Percentiles rank a stretch among this genome's conserved stretches.
phyloP scores from a whole-genome alignment of 2,888 invertebrate species.

The Drosophila mettleri region DNA sequence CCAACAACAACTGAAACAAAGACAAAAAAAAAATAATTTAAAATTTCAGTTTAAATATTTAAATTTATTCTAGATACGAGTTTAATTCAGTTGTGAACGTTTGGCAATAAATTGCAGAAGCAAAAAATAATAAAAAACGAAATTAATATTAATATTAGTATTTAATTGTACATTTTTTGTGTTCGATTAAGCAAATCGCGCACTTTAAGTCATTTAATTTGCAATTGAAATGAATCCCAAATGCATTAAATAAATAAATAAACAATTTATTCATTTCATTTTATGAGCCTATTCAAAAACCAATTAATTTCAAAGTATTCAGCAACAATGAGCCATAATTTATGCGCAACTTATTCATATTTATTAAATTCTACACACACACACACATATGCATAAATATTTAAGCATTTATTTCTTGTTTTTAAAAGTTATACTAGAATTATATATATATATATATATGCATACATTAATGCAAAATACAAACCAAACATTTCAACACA shows the following conservation, averaged over 20 bases:
- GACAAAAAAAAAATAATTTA: slow-evolving; percentile 4
- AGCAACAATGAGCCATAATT: slow-evolving; percentile 55
- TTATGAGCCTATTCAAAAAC: slow-evolving; percentile 20
- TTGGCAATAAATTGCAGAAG: slow-evolving; percentile 52
- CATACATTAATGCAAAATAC: slow-evolving; percentile 14
- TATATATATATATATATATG: background rate
- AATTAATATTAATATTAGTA: slow-evolving; percentile 24
- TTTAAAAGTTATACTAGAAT: slow-evolving; percentile 46
- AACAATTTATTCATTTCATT: slow-evolving; percentile 10
- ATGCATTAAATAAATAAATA: background rate
- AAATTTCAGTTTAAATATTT: slow-evolving; percentile 1
- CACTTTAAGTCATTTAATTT: slow-evolving; percentile 3
- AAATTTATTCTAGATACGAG: slow-evolving; percentile 5
- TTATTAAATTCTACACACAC: slow-evolving; percentile 31
- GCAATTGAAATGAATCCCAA: slow-evolving; percentile 7
- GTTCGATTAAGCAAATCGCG: slow-evolving; percentile 9
- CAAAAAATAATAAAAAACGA: slow-evolving; percentile 1
- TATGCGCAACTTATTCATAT: slow-evolving; percentile 51
- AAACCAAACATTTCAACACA: slow-evolving; percentile 61
- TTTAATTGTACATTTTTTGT: slow-evolving; percentile 29
- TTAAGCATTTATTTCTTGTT: slow-evolving; percentile 59
- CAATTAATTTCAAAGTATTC: slow-evolving; percentile 51
- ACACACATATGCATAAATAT: slow-evolving; percentile 45
- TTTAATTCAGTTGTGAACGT: slow-evolving; percentile 34
- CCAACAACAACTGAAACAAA: slow-evolving; percentile 32